Conservation (phyloP, 2,888 invertebrate genomes). For the Pinctada fucata region DNA sequence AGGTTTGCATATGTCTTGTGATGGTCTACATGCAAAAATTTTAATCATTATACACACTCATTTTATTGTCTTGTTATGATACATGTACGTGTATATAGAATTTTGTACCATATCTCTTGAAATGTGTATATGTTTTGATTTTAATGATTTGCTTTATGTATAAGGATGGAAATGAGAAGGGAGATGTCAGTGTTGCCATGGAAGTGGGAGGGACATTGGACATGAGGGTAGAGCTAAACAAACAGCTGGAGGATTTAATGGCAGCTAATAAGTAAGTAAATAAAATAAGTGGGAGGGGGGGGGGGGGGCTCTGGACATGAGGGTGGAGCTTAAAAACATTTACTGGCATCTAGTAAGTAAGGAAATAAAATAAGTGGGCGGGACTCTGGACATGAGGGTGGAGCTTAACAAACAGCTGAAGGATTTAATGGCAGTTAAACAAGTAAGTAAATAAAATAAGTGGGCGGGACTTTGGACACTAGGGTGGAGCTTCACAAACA, state of each 20-base stretch:
- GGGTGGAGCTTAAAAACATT: not conserved
- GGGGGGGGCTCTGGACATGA: constrained; percentile 51
- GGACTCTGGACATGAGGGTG: constrained; percentile 61
- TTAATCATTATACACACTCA: too few species aligned
- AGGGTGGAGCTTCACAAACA: constrained; percentile 67
- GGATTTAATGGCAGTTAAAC: not conserved
- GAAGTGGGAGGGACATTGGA: constrained; percentile 58
- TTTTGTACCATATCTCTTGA: too few species aligned
- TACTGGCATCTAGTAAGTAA: not conserved
- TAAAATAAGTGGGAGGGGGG: too few species aligned
- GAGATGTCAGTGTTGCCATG: not conserved
- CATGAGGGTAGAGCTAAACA: constrained; percentile 65
- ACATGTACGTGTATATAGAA: too few species aligned
- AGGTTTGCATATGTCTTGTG: too few species aligned
- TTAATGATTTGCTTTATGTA: too few species aligned
- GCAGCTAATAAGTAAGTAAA: constrained; percentile 60
- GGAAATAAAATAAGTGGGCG: not conserved
- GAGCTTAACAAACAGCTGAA: constrained; percentile 52
- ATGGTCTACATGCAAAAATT: too few species aligned
- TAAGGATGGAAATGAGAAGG: not conserved
- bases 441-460: not conserved
- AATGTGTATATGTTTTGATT: too few species aligned
- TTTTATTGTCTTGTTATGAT: too few species aligned
- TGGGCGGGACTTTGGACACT: constrained; percentile 61
- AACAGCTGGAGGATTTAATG: constrained; percentile 68